These are phyloP conservation scores for Ibycter americanus DNA, from an alignment of 2,797 vertebrate genomes.

Conservation along the genomic window DNA sequence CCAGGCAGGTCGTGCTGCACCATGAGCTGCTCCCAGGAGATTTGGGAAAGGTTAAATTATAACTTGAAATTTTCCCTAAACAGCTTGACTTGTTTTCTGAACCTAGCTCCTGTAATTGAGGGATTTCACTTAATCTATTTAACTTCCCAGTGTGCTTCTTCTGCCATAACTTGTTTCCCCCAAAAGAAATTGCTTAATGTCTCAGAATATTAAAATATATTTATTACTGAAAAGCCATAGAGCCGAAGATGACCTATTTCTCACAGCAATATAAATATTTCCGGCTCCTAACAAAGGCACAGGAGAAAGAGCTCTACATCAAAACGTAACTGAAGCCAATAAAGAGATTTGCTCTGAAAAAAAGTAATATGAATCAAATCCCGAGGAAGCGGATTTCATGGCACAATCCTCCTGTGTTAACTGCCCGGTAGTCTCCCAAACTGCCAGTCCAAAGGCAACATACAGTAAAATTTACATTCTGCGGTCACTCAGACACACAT, in stretches of 20 bases:
- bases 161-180: background rate
- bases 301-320: background rate
- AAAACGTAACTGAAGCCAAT: constrained; percentile 7
- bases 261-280: background rate
- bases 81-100: background rate
- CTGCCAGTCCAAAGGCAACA: constrained; percentile 45
- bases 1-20: background rate
- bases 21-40: background rate
- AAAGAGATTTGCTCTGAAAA: background rate
- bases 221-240: background rate
- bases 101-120: background rate
- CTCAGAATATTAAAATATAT: background rate
- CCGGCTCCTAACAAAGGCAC: constrained; percentile 23
- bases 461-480: constrained; percentile 43
- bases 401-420: constrained; percentile 37
- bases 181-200: background rate
- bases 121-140: background rate
- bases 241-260: background rate
- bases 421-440: background rate
- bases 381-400: background rate
- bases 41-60: background rate
- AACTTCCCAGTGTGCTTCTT: background rate
- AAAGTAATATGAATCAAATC: constrained; percentile 19
- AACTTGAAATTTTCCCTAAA: background rate
- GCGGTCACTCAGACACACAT: constrained; percentile 38